Percentiles rank a stretch among this genome's conserved stretches.
Evolutionary conservation across 2,113 vertebrate species (phyloP).

Genomic region (Perca schrenkii): DNA sequence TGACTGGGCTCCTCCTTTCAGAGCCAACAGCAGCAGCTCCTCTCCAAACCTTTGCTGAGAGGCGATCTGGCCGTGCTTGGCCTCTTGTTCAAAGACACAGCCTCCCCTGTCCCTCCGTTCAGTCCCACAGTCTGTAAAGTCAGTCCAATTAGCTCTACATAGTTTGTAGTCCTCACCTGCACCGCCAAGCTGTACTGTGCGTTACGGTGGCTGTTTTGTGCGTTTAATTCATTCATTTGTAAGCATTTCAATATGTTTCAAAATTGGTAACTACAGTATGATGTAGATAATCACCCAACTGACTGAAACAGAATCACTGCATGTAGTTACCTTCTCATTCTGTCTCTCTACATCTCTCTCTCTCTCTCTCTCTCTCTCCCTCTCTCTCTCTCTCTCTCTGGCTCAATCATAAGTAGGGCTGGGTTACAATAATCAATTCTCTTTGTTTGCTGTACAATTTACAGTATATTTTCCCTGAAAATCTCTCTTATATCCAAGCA

Average conservation of each 20-base stretch:
- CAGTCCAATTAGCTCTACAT: not conserved
- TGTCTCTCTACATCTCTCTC: not conserved
- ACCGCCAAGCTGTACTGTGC: no score
- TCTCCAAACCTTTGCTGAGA: constrained; percentile 62
- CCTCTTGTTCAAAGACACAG: constrained; percentile 48
- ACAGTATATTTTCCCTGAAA: no score
- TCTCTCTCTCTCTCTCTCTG: not conserved
- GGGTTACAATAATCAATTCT: no score
- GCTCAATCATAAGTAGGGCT: not conserved
- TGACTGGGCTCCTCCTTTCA: constrained; percentile 64
- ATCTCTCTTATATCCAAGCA: no score
- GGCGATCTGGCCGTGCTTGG: constrained; percentile 60
- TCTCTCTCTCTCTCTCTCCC: not conserved
- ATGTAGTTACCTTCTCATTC: not conserved
- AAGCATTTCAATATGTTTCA: not conserved
- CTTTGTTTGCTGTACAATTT: no score
- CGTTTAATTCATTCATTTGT: not conserved
- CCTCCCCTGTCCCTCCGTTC: constrained; percentile 24
- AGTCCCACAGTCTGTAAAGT: not conserved
- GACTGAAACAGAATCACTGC: not conserved
- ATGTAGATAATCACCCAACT: not conserved
- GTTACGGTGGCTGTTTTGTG: no score
- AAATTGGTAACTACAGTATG: not conserved
- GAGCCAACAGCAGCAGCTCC: constrained; percentile 72
- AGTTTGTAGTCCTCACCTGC: constrained; percentile 13